Conservation (phyloP, 2,113 vertebrate species). For the Sakesphorus luctuosus region DNA sequence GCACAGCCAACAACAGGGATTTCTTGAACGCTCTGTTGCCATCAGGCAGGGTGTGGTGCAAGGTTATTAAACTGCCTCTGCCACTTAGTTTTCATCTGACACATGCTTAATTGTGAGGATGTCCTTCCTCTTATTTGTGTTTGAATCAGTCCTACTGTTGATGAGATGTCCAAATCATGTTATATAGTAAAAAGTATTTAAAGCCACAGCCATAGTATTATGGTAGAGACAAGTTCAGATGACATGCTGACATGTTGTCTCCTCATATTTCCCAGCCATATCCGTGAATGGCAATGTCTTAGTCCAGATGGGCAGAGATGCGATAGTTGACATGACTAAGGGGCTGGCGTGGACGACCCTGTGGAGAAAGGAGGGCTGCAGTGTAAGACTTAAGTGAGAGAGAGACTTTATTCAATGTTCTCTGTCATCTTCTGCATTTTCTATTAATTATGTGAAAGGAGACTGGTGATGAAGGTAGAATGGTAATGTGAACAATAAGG, state of each 20-base stretch:
- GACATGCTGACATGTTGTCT: not conserved
- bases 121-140: conserved; percentile 44
- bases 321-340: fast-evolving
- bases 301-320: not conserved
- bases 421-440: not conserved
- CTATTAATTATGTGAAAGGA: not conserved
- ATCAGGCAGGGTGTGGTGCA: not conserved
- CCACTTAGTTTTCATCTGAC: conserved; percentile 49
- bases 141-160: not conserved
- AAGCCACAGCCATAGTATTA: not conserved
- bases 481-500: not conserved
- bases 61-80: not conserved
- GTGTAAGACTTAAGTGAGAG: not conserved
- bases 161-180: not conserved
- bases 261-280: not conserved
- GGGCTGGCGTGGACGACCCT: not conserved
- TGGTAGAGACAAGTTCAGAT: not conserved
- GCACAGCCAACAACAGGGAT: not conserved
- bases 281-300: not conserved
- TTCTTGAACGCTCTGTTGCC: not conserved
- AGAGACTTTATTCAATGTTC: not conserved
- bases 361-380: not conserved
- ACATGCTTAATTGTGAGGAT: conserved; percentile 59
- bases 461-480: not conserved
- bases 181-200: not conserved